Conservation (phyloP, 2,888 invertebrate genomes). For the Volucella inanis region DNA sequence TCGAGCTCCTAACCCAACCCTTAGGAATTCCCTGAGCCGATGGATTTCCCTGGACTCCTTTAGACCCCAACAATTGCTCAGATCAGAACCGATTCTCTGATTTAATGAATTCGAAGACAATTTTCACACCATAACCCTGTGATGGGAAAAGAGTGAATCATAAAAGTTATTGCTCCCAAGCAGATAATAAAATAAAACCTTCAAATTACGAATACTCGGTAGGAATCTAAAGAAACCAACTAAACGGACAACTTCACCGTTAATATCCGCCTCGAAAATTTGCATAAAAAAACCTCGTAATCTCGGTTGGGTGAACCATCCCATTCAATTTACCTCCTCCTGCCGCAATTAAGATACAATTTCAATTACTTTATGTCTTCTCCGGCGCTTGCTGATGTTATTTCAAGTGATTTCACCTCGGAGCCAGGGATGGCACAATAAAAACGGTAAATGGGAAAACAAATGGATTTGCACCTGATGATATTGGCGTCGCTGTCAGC, state of each 20-base stretch:
- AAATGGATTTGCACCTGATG: conserved; percentile 69
- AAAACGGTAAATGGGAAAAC: conserved; percentile 41
- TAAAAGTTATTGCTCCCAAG: conserved; percentile 72
- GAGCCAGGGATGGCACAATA: conserved; percentile 39
- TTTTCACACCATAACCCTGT: conserved; percentile 65
- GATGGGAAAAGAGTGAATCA: conserved; percentile 49
- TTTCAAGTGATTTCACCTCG: conserved; percentile 43
- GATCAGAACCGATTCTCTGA: conserved; percentile 31
- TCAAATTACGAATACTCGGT: conserved; percentile 63
- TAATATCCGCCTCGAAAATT: conserved; percentile 59
- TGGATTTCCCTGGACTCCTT: conserved; percentile 15
- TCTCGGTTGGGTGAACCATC: conserved; percentile 2
- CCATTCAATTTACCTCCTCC: not conserved
- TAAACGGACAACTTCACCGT: conserved; percentile 53
- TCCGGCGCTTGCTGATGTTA: not conserved
- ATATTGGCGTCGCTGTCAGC: conserved; percentile 43
- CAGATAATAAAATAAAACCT: conserved; percentile 74
- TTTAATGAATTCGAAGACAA: conserved; percentile 72
- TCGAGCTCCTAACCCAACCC: conserved; percentile 3
- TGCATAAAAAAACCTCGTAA: conserved; percentile 68
- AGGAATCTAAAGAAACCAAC: conserved; percentile 43
- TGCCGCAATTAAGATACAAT: conserved; percentile 27
- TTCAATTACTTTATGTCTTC: conserved; percentile 56
- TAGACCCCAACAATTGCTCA: conserved; percentile 24
- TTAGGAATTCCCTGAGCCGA: conserved; percentile 25